These are phyloP conservation scores for Rapana venosa DNA, from an alignment of 2,888 invertebrate species.

Conservation along the genomic window DNA sequence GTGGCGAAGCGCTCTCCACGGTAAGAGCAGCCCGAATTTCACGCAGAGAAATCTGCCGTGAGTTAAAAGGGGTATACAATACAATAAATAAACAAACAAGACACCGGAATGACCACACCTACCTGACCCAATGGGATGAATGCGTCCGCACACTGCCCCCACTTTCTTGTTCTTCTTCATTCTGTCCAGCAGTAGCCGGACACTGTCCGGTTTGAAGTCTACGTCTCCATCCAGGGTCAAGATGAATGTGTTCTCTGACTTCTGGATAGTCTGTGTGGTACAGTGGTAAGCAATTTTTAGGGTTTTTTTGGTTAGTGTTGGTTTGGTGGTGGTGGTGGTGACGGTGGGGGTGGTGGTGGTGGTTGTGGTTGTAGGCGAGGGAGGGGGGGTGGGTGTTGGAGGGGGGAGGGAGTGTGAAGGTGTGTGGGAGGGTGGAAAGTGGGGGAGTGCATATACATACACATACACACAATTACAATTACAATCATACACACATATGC, in stretches of 20 bases:
- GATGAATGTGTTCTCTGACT: constrained; percentile 93
- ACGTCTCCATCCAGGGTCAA: constrained; percentile 98
- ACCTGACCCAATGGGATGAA: constrained; percentile 93
- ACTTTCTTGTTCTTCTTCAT: constrained; percentile 99
- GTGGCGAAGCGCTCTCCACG: too few relatives aligned
- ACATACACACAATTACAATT: not conserved
- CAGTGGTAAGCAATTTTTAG: not conserved
- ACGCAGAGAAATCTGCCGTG: too few relatives aligned
- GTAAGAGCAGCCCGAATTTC: too few relatives aligned
- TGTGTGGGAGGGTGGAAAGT: not conserved
- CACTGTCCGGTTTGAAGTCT: constrained; percentile 94
- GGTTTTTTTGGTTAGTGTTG: too few relatives aligned
- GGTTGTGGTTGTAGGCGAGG: not conserved
- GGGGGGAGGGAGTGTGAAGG: too few relatives aligned
- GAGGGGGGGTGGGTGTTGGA: not conserved
- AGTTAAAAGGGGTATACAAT: too few relatives aligned
- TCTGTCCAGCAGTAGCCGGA: constrained; percentile 94
- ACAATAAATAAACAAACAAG: too few relatives aligned
- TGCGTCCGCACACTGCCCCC: constrained; percentile 98
- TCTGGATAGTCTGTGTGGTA: constrained; percentile 54
- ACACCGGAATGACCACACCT: constrained; percentile 23
- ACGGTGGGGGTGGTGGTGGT: too few relatives aligned
- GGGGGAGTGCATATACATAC: not conserved
- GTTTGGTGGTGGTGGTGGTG: too few relatives aligned
- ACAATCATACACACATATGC: too few relatives aligned